Evolutionary conservation across 2,797 vertebrate genomes (phyloP).

Genomic region (Nannoperca obscura): DNA sequence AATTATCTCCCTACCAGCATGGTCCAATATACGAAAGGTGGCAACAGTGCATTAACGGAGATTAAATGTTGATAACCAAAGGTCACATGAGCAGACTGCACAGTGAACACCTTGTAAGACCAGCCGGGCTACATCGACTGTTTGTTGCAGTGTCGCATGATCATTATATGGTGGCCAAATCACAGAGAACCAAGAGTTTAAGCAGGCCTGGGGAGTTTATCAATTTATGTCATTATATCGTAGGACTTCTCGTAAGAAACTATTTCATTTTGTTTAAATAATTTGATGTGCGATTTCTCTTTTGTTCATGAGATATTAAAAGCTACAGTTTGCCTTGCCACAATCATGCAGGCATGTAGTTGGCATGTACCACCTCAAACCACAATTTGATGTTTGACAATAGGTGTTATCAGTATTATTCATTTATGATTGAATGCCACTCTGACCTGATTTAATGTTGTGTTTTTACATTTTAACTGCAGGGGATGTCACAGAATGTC

Average conservation of each 20-base stretch:
- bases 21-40: not conserved
- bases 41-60: not conserved
- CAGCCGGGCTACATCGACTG: not conserved
- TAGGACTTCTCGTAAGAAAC: too few relatives aligned
- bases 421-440: not conserved
- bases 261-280: not conserved
- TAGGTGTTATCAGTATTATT: not conserved
- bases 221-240: too few relatives aligned
- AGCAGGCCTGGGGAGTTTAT: not conserved
- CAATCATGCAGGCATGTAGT: not conserved
- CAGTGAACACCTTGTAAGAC: constrained; percentile 13
- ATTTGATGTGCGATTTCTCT: not conserved
- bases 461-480: not conserved
- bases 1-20: not conserved
- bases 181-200: not conserved
- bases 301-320: not conserved
- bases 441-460: not conserved
- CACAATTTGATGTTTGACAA: not conserved
- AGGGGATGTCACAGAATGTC: not conserved
- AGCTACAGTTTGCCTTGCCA: not conserved
- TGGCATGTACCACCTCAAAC: not conserved
- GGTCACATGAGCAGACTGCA: constrained; percentile 6
- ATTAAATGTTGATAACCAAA: constrained; percentile 8
- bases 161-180: not conserved
- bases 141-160: not conserved